Conservation (phyloP, 2,888 invertebrate species). For the Drosophila borborema region DNA sequence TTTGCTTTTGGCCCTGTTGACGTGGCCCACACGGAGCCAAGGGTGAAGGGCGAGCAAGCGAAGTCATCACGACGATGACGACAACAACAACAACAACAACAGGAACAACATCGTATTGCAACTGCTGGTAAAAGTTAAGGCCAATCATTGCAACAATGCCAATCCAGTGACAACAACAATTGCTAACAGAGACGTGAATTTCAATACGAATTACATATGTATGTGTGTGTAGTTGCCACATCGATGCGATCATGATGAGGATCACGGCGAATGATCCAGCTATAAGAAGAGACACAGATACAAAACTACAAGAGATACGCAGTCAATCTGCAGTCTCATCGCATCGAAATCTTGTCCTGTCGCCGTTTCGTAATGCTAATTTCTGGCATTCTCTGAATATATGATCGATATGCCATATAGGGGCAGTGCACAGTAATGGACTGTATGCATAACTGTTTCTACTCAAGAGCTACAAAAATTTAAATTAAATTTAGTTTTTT, state of each 20-base stretch:
- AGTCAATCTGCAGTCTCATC: constrained; percentile 26
- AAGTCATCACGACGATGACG: constrained; percentile 73
- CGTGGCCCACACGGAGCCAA: constrained; percentile 41
- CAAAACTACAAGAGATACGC: constrained; percentile 54
- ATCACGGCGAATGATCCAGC: constrained; percentile 36
- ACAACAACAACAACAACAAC: constrained; percentile 24
- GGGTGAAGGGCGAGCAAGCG: constrained; percentile 56
- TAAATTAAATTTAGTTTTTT: constrained; percentile 17
- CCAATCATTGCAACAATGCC: constrained; percentile 73
- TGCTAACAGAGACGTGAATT: constrained; percentile 79
- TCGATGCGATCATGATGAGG: constrained; percentile 38
- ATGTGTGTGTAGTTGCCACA: constrained; percentile 22
- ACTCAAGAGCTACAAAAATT: constrained; percentile 13
- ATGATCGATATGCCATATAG: constrained; percentile 59
- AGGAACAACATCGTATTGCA: constrained; percentile 18
- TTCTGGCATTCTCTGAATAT: constrained; percentile 57
- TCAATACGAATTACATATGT: constrained; percentile 54
- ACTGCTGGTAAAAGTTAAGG: constrained; percentile 73
- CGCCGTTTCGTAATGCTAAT: constrained; percentile 61
- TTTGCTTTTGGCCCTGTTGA: constrained; percentile 73
- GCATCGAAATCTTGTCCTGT: constrained; percentile 11
- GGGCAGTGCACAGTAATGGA: constrained; percentile 28
- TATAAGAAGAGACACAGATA: constrained; percentile 33
- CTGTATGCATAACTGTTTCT: constrained; percentile 39
- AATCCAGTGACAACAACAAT: constrained; percentile 59